phyloP scores from a whole-genome alignment of 2,888 invertebrate genomes.

The Aquatica leii region DNA sequence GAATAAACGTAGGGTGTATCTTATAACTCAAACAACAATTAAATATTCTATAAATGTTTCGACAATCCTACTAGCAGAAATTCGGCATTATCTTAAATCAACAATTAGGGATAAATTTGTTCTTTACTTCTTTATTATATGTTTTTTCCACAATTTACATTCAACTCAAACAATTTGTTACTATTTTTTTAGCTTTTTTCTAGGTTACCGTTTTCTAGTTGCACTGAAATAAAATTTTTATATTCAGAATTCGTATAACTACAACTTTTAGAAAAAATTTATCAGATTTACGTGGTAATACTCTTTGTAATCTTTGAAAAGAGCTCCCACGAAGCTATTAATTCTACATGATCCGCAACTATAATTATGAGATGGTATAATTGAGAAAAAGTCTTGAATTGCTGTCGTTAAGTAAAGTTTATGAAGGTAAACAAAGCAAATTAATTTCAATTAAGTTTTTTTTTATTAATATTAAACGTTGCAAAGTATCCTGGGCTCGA shows the following conservation, averaged over 20 bases:
- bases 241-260: background rate
- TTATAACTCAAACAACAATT: too few relatives aligned
- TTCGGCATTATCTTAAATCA: too few relatives aligned
- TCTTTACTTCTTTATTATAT: too few relatives aligned
- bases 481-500: background rate
- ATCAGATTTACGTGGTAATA: conserved; percentile 11
- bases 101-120: too few relatives aligned
- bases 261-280: background rate
- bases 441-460: conserved; percentile 9
- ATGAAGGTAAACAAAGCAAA: conserved; percentile 11
- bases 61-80: too few relatives aligned
- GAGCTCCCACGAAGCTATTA: conserved; percentile 7
- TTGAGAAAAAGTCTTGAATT: conserved; percentile 1
- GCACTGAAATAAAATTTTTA: too few relatives aligned
- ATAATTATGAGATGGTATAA: conserved; percentile 2
- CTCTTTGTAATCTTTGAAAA: background rate
- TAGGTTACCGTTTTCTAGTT: too few relatives aligned
- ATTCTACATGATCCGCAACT: conserved; percentile 8
- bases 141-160: too few relatives aligned
- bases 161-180: too few relatives aligned
- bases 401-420: background rate
- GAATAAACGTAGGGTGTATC: too few relatives aligned
- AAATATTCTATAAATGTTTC: too few relatives aligned
- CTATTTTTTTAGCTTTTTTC: too few relatives aligned
- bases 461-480: background rate